Base-by-base conservation (phyloP, 2,113 vertebrate genomes). In the Rhea americana region DNA sequence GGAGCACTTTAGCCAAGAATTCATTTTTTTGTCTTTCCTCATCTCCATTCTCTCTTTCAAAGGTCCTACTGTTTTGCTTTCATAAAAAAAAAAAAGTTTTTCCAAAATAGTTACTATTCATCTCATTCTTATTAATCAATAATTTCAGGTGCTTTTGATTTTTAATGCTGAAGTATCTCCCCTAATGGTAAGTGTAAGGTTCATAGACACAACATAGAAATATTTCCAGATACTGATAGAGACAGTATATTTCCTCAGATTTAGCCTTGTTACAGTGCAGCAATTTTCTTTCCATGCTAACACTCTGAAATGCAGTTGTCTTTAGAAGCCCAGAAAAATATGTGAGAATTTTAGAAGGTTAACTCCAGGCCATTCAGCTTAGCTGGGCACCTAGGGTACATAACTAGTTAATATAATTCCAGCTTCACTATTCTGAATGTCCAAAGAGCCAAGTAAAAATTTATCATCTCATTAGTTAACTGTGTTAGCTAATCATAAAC, bases 111-210 rank as follows among this genome's bases (percentile, higher is more conserved):
- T 76, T 73, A 43, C 19, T 47, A 32, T 66, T 58, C 43, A 43
- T 16, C n/a, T 88, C 17, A 28, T 90, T 88, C 67, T 91, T 85
- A 50, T 68, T 50, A 43, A 55, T 56, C 28, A 41, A 15, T 18
- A 68, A 17, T 74, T 53, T 68, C 84, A 79, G 20, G 13, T 76
- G 62, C 8, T 96, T 94, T 92, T 84, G 48, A 82, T 80, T 92
- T 87, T 62, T 87, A 78, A 82, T 68, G 18, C 5, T 81, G 47
- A 83, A 48, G 3, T 61, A 56, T 56, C 41, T 91, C 35, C 13
- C 37, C 16, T 77, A 75, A 72, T 19, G 71, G 5, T 51, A 67
- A 56, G 20, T 59, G 81, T 82, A 43, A 82, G 48, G 25, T 72
- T 91, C 73, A 81, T 14, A 77, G 92, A 26, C 43, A 45, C 39